phyloP scores from a whole-genome alignment of 2,797 vertebrate genomes.

The Siniperca obscura region DNA sequence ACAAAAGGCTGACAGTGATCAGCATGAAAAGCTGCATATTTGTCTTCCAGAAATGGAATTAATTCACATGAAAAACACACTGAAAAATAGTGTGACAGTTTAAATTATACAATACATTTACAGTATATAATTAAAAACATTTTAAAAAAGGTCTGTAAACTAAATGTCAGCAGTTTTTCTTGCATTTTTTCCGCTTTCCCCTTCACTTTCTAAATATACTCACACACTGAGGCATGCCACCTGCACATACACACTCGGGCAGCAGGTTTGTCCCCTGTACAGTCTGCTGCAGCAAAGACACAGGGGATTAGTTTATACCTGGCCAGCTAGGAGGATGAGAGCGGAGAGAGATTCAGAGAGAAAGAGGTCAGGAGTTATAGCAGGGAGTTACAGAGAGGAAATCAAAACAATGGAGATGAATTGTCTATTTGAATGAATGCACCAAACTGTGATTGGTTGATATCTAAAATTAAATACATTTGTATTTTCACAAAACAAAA shows the following conservation, averaged over 20 bases:
- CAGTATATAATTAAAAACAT: not conserved
- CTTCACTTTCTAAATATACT: constrained; percentile 15
- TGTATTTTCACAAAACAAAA: not conserved
- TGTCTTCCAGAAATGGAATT: constrained; percentile 7
- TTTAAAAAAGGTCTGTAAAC: not conserved
- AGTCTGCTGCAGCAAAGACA: constrained; percentile 47
- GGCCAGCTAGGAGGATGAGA: constrained; percentile 43
- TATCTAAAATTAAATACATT: not conserved
- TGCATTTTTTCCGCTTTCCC: not conserved
- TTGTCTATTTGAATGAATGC: constrained; percentile 6
- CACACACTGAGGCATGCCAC: constrained; percentile 11
- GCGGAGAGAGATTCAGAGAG: constrained; percentile 22
- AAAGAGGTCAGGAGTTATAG: constrained; percentile 44
- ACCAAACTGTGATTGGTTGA: not conserved
- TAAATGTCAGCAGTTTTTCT: not conserved
- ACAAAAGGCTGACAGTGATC: constrained; percentile 8
- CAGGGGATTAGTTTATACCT: constrained; percentile 56
- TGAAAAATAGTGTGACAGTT: not conserved
- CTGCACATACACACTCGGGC: constrained; percentile 24
- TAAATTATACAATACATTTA: not conserved
- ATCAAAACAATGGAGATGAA: not conserved
- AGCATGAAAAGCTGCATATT: constrained; percentile 12
- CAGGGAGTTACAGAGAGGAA: not conserved
- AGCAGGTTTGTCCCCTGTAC: constrained; percentile 36
- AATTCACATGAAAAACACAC: not conserved